Evolutionary conservation across 2,797 vertebrate genomes (phyloP).

Genomic region (Podarcis siculus): DNA sequence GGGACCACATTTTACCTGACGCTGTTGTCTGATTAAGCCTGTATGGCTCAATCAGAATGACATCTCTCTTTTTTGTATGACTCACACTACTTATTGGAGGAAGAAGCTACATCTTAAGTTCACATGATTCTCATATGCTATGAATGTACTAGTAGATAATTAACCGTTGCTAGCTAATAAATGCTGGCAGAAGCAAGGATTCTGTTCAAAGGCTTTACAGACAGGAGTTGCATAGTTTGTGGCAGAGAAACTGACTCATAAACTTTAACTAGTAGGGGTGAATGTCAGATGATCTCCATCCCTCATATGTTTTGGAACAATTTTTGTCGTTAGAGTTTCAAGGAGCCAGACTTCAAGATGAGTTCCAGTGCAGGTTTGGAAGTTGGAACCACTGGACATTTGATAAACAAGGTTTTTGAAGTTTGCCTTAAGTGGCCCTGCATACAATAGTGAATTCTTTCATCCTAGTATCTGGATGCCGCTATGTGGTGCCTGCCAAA

Average conservation of each 20-base stretch:
- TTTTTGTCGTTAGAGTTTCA: not conserved
- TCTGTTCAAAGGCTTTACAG: conserved; percentile 36
- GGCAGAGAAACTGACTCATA: conserved; percentile 18
- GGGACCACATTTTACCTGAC: not conserved
- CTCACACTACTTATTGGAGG: conserved; percentile 19
- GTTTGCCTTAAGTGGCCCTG: not conserved
- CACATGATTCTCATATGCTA: conserved; percentile 30
- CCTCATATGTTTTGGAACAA: not conserved
- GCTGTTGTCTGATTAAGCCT: not conserved
- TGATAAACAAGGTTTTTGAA: not conserved
- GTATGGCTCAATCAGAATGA: conserved; percentile 15
- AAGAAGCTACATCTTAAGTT: conserved; percentile 25
- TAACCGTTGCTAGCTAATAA: conserved; percentile 48
- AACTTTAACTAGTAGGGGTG: not conserved
- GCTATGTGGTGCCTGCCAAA: not conserved
- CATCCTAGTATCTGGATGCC: not conserved
- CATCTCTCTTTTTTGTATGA: conserved; percentile 25
- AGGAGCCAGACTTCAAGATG: not conserved
- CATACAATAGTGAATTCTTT: not conserved
- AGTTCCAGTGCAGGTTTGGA: not conserved
- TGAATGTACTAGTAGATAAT: conserved; percentile 49
- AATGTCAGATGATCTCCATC: not conserved
- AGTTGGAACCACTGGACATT: not conserved
- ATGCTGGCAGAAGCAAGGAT: conserved; percentile 13
- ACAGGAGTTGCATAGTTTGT: conserved; percentile 32